phyloP scores from a whole-genome alignment of 2,888 invertebrate species.

The Griposia aprilina region DNA sequence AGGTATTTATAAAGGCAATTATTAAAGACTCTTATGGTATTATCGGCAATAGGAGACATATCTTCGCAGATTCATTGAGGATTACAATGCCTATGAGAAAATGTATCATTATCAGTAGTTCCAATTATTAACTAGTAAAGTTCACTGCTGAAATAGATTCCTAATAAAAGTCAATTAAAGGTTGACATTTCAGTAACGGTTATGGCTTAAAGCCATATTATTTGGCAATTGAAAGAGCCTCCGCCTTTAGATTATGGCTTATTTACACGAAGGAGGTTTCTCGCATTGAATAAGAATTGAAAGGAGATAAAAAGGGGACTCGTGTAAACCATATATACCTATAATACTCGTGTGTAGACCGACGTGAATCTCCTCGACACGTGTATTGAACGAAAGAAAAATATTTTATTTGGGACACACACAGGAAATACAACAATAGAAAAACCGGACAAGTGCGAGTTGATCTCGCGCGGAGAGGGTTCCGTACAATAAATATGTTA shows the following conservation, averaged over 20 bases:
- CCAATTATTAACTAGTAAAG: constrained; percentile 37
- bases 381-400: no score
- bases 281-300: not conserved
- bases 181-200: constrained; percentile 29
- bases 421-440: no score
- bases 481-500: no score
- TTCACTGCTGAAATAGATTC: constrained; percentile 39
- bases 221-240: not conserved
- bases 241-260: not conserved
- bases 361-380: not conserved
- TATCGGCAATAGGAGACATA: constrained; percentile 2
- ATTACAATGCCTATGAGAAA: constrained; percentile 25
- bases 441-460: no score
- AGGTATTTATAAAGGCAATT: constrained; percentile 37
- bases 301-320: no score
- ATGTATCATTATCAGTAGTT: constrained; percentile 25
- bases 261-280: not conserved
- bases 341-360: not conserved
- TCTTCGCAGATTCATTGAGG: not conserved
- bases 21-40: constrained; percentile 28
- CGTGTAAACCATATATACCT: not conserved
- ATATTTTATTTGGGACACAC: no score
- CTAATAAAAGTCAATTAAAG: constrained; percentile 41
- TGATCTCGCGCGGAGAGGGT: no score
- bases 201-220: not conserved